Evolutionary conservation across 2,888 invertebrate species (phyloP).

Genomic region (Eutolmus rufibarbis): DNA sequence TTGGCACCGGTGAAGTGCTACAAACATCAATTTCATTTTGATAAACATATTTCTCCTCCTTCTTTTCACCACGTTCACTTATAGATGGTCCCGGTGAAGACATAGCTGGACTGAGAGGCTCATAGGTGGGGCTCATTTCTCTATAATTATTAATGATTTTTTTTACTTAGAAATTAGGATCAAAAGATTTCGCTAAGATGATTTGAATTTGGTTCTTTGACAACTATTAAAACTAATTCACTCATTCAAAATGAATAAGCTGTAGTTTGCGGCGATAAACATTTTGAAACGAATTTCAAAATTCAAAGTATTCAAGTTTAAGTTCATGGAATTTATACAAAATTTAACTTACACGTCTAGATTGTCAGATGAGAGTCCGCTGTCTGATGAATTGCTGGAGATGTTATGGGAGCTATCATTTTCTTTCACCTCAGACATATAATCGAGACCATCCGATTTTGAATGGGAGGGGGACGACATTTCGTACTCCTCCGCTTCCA

Average conservation of each 20-base stretch:
- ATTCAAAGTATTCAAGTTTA: too few species aligned
- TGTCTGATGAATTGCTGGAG: slow-evolving; percentile 67
- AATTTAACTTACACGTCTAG: slow-evolving; percentile 63
- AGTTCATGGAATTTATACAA: too few species aligned
- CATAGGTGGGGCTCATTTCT: slow-evolving; percentile 52
- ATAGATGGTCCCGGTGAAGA: slow-evolving; percentile 50
- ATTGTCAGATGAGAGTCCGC: slow-evolving; percentile 73
- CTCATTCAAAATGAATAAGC: too few species aligned
- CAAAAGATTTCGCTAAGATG: too few species aligned
- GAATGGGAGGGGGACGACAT: background rate
- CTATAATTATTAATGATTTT: slow-evolving; percentile 43
- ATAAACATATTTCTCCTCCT: background rate
- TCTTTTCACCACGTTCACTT: slow-evolving; percentile 49
- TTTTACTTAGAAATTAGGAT: background rate
- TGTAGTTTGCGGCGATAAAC: too few species aligned
- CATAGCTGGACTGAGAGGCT: slow-evolving; percentile 50
- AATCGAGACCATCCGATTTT: background rate
- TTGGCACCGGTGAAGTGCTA: background rate
- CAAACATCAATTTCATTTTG: background rate
- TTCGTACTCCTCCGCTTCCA: slow-evolving; percentile 57
- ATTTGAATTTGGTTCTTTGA: too few species aligned
- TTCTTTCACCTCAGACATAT: slow-evolving; percentile 56
- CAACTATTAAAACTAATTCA: too few species aligned
- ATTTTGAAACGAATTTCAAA: too few species aligned
- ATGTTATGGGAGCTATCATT: slow-evolving; percentile 35